A percentile compares a stretch with the other conserved stretches of the same genome.
Conservation (phyloP, 2,888 invertebrate species). For the Tetrapedia diversipes region DNA sequence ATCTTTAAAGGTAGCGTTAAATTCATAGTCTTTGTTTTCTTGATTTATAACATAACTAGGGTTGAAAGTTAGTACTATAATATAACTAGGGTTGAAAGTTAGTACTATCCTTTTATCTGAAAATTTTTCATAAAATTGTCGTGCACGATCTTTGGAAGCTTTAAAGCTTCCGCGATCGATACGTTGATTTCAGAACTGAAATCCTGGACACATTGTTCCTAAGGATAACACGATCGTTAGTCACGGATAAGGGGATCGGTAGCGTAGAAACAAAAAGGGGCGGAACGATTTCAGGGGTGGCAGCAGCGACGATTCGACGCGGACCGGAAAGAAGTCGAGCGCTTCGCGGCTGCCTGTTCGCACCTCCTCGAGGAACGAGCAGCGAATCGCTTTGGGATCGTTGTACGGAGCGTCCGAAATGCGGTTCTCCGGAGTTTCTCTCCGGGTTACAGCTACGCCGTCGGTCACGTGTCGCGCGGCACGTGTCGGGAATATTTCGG, state of each 20-base stretch:
- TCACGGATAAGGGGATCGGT: not conserved
- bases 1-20: too few species aligned
- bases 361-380: conserved; percentile 37
- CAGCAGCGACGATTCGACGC: conserved; percentile 22
- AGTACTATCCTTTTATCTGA: too few species aligned
- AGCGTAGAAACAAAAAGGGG: not conserved
- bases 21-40: too few species aligned
- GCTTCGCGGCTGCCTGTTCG: conserved; percentile 23
- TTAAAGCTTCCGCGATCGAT: not conserved
- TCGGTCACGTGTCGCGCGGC: conserved; percentile 66
- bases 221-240: conserved; percentile 8
- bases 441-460: conserved; percentile 32
- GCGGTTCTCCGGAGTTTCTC: conserved; percentile 26
- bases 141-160: not conserved
- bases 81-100: too few species aligned
- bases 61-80: too few species aligned
- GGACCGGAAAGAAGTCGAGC: not conserved
- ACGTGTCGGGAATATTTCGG: conserved; percentile 77
- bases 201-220: not conserved
- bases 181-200: not conserved
- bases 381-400: conserved; percentile 45
- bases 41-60: too few species aligned
- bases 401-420: not conserved
- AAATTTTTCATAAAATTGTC: too few species aligned
- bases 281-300: not conserved